These are phyloP conservation scores for Bergia sp. DNA, from an alignment of 92 coral and sea anemone species.

Conservation along the genomic window DNA sequence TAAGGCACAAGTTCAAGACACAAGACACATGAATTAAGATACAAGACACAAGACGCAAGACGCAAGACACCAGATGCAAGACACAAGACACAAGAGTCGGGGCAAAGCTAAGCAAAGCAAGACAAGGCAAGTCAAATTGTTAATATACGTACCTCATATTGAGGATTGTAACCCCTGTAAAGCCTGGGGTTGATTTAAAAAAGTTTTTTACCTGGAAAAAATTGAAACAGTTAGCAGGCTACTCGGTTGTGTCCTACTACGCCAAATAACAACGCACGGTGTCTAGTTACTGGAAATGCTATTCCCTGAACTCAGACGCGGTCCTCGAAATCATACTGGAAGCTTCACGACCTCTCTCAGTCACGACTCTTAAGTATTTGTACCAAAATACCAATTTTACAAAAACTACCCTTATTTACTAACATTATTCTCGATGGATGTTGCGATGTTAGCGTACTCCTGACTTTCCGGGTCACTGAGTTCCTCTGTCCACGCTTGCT, in stretches of 20 bases:
- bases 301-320: too few relatives aligned
- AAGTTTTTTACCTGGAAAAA: conserved; percentile 11
- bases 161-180: neutral
- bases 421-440: conserved; percentile 14
- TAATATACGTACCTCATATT: neutral
- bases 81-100: too few relatives aligned
- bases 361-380: neutral
- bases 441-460: neutral
- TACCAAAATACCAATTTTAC: neutral
- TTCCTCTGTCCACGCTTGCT: conserved; percentile 9
- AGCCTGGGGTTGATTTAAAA: conserved; percentile 1
- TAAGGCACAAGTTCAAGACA: too few relatives aligned
- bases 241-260: neutral
- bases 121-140: neutral
- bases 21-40: too few relatives aligned
- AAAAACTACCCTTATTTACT: neutral
- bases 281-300: too few relatives aligned
- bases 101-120: too few relatives aligned
- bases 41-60: too few relatives aligned
- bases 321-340: too few relatives aligned
- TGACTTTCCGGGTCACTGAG: neutral
- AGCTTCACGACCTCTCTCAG: too few relatives aligned
- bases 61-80: too few relatives aligned
- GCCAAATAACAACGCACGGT: neutral
- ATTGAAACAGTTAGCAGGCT: neutral